Percentiles rank a stretch among this genome's conserved stretches.
Evolutionary conservation across 1,140 invertebrate genomes (phyloP).

Genomic region (Brachionus koreanus): DNA sequence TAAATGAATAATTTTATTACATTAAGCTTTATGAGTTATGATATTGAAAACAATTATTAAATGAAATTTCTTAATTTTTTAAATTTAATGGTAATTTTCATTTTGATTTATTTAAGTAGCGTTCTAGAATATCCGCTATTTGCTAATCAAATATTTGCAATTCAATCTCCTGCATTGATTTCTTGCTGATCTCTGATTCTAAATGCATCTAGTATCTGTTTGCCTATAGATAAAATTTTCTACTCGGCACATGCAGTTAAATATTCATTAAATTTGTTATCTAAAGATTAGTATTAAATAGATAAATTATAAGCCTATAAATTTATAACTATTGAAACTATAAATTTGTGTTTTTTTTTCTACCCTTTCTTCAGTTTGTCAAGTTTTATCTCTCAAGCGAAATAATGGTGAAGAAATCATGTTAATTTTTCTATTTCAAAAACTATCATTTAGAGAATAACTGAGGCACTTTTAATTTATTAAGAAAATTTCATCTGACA

Average conservation of each 20-base stretch:
- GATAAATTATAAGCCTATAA: not conserved
- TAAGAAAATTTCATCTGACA: not conserved
- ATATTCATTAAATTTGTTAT: not conserved
- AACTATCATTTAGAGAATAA: not conserved
- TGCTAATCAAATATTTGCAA: not conserved
- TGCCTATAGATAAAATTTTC: not conserved
- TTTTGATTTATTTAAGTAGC: slow-evolving; percentile 3
- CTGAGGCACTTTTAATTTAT: not conserved
- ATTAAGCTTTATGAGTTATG: not conserved
- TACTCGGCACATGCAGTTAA: not conserved
- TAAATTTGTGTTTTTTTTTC: not conserved
- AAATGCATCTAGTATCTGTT: not conserved
- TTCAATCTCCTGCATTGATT: not conserved
- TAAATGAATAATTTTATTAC: not conserved
- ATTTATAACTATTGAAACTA: not conserved
- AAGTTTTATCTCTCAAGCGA: not conserved
- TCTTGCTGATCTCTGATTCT: not conserved
- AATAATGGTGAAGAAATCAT: not conserved
- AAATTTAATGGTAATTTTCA: not conserved
- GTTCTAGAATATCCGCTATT: not conserved
- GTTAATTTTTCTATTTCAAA: not conserved
- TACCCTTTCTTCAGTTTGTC: not conserved
- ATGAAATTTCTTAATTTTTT: not conserved
- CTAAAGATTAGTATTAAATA: not conserved
- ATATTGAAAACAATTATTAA: not conserved